These are phyloP conservation scores for Chydorus sphaericus DNA, from an alignment of 2,888 invertebrate species.

Conservation along the genomic window DNA sequence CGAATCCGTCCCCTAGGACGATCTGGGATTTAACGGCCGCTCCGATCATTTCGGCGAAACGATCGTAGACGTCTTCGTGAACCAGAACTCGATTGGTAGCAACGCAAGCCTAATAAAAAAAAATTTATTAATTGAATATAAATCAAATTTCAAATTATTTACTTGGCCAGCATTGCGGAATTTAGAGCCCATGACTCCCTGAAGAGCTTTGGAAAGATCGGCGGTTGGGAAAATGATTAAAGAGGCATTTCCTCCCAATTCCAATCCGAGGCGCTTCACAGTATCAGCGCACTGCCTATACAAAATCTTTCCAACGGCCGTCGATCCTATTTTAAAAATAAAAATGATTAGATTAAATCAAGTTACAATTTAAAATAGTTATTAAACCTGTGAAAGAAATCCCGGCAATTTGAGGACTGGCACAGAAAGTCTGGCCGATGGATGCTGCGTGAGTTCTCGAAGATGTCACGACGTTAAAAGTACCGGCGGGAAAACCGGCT, in stretches of 20 bases:
- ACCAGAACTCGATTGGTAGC: conserved; percentile 81
- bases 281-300: conserved; percentile 70
- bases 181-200: conserved; percentile 77
- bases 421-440: conserved; percentile 35
- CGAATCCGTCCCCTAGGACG: conserved; percentile 63
- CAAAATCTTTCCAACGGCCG: conserved; percentile 37
- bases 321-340: conserved; percentile 28
- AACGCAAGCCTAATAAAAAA: conserved; percentile 61
- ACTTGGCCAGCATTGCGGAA: conserved; percentile 85
- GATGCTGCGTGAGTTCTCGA: conserved; percentile 28
- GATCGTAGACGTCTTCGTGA: conserved; percentile 59
- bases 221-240: conserved; percentile 92
- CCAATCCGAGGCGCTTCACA: conserved; percentile 79
- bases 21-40: conserved; percentile 48
- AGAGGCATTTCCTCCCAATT: conserved; percentile 96
- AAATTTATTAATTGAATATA: background rate
- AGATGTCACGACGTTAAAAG: conserved; percentile 37
- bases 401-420: conserved; percentile 32
- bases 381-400: conserved; percentile 37
- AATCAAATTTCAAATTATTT: conserved; percentile 12
- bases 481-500: conserved; percentile 31
- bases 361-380: background rate
- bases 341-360: background rate
- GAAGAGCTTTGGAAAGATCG: conserved; percentile 67
- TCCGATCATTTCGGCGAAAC: conserved; percentile 58